Evolutionary conservation across 2,888 invertebrate genomes (phyloP), one percentile per base, ranked within the genome.

Genomic region (Acronicta alni): DNA sequence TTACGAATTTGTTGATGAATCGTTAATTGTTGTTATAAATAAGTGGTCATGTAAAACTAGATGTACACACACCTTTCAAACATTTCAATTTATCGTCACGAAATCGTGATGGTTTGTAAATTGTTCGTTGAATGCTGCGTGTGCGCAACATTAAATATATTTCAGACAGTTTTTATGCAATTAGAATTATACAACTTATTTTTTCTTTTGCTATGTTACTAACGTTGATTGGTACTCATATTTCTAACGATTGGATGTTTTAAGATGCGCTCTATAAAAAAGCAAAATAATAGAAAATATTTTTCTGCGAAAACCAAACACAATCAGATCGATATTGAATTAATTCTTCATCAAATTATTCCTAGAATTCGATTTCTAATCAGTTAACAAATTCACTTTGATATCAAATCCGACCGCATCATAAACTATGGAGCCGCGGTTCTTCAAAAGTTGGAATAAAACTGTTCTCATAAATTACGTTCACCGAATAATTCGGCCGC

Each of bases 1-100:
- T 67, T 68, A 65, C 49, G 63, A 65, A 69, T 67, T 66, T 57
- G 66, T 73, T 46, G 60, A 53, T 52, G 59, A 61, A 49, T 73
- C 49, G 62, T 58, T 48, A 46, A 61, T 53, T 67, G 46, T 51
- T 42, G 18, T 35, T 65, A 65, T 46, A 58, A 43, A 39, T 53
- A 53, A 46, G 35, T 43, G 30, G 42, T 30, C 42, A 38, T 47
- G 43, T 67, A 41, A 65, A 38, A 51, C 32, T 43, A 37, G 26
- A 47, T 59, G 17, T 59, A 51, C 43, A 66, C 51, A 32, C 35
- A 35, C 35, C 44, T 66, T 65, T 67, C 64, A 41, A 65, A 62
- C 55, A 16, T 55, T 62, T 45, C 17, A 46, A 65, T 38, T 37
- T 23, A 41, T 20, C 51, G 51, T 66, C 67, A 67, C 72, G 72